phyloP scores from a whole-genome alignment of 2,113 vertebrate species.

The Gavialis gangeticus region DNA sequence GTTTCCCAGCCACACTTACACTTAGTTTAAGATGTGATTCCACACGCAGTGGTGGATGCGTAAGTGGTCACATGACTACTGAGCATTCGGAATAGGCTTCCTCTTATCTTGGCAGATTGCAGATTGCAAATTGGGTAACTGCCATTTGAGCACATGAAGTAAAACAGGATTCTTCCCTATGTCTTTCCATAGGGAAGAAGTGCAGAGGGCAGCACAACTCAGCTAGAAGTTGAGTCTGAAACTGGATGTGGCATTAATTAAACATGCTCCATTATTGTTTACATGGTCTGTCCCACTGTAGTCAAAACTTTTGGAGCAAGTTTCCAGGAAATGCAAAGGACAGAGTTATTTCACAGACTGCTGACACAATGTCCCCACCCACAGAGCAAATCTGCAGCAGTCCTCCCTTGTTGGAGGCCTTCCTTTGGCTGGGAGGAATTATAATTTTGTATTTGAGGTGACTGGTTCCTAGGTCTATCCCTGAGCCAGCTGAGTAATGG shows the following conservation, averaged over 20 bases:
- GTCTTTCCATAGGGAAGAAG: neutral
- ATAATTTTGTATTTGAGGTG: fast-evolving
- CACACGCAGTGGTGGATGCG: no score
- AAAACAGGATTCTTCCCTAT: no score
- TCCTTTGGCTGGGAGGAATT: fast-evolving
- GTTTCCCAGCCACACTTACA: no score
- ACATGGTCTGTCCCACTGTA: neutral
- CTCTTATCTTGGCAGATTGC: no score
- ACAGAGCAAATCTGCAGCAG: neutral
- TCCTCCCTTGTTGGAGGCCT: neutral
- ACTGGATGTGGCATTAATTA: neutral
- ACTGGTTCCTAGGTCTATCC: neutral
- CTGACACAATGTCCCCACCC: fast-evolving
- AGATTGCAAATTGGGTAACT: no score
- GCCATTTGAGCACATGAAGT: no score
- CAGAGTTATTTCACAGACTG: neutral
- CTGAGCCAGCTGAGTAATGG: neutral
- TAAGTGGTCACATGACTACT: no score
- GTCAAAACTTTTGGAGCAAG: neutral
- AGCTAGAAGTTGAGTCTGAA: neutral
- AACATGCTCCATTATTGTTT: neutral
- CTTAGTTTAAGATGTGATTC: no score
- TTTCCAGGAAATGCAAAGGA: neutral
- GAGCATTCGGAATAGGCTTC: no score
- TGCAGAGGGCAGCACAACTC: neutral